These are phyloP conservation scores for Arbacia lixula DNA, from an alignment of 53 echinoderm and acorn worm genomes.

Conservation along the genomic window DNA sequence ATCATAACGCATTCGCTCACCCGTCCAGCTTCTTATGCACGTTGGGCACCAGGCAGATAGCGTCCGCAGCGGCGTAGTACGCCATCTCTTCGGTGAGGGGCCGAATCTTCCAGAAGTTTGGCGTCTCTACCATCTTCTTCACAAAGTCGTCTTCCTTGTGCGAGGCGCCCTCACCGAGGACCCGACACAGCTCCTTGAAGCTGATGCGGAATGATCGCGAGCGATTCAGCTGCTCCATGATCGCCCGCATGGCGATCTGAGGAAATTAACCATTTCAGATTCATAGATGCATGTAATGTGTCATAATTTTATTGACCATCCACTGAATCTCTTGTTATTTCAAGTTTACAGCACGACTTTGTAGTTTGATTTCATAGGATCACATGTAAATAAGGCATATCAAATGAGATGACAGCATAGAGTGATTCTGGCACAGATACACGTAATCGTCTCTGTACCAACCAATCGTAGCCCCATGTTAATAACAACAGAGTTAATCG, in stretches of 20 bases:
- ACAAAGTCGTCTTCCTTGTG: constrained; percentile 41
- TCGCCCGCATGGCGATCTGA: constrained; percentile 12
- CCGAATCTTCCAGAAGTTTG: constrained; percentile 42
- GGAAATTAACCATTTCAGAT: background rate
- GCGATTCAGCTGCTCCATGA: constrained; percentile 29
- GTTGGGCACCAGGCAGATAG: constrained; percentile 23
- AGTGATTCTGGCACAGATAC: too few species aligned
- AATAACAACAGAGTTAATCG: too few species aligned
- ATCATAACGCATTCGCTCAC: too few species aligned
- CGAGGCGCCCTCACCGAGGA: background rate
- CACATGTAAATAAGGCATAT: too few species aligned
- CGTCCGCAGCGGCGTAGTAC: constrained; percentile 34
- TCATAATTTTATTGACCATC: too few species aligned
- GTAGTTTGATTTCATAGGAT: too few species aligned
- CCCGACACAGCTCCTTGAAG: constrained; percentile 10
- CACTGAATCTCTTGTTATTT: too few species aligned
- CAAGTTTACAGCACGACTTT: too few species aligned
- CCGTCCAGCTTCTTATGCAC: constrained; percentile 4
- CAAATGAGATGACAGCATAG: too few species aligned
- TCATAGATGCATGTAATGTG: background rate
- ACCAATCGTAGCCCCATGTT: too few species aligned
- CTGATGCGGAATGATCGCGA: background rate
- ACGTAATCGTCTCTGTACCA: too few species aligned
- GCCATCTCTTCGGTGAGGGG: constrained; percentile 34
- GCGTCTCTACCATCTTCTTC: constrained; percentile 36